Conservation (phyloP, 2,888 invertebrate genomes). For the Seira musarum region DNA sequence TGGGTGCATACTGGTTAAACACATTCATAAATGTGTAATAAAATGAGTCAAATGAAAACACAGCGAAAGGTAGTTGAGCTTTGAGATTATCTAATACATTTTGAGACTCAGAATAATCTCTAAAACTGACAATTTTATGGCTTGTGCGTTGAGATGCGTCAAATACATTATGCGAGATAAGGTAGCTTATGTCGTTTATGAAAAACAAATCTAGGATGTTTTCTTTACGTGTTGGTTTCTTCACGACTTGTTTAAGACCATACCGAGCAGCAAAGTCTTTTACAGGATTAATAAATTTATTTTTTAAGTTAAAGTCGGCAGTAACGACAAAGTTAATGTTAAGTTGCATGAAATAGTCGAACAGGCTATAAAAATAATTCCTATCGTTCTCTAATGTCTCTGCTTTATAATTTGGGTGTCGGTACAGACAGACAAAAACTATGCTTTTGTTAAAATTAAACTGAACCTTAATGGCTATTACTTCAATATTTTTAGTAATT, state of each 20-base stretch:
- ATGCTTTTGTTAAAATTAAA: not conserved
- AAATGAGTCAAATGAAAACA: no score
- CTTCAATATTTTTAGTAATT: not conserved
- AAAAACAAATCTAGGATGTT: not conserved
- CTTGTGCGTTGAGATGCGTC: not conserved
- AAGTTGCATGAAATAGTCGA: not conserved
- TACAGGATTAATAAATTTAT: not conserved
- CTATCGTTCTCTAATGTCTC: not conserved
- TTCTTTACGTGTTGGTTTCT: not conserved
- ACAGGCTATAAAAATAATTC: not conserved
- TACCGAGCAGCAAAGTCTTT: no score
- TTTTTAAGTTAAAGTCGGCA: not conserved
- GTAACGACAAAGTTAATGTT: not conserved
- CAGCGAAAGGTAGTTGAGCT: no score
- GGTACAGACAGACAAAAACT: not conserved
- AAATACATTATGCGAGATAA: not conserved
- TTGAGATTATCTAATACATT: not conserved
- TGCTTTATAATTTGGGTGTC: not conserved
- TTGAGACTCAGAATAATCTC: not conserved
- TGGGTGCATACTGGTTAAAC: no score
- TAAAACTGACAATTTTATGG: constrained; percentile 6
- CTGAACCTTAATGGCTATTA: not conserved
- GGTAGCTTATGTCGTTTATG: not conserved
- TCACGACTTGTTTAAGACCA: not conserved
- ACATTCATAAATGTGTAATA: no score